Evolutionary conservation across 2,113 vertebrate species (phyloP).

Genomic region (Pachycephala philippinensis): DNA sequence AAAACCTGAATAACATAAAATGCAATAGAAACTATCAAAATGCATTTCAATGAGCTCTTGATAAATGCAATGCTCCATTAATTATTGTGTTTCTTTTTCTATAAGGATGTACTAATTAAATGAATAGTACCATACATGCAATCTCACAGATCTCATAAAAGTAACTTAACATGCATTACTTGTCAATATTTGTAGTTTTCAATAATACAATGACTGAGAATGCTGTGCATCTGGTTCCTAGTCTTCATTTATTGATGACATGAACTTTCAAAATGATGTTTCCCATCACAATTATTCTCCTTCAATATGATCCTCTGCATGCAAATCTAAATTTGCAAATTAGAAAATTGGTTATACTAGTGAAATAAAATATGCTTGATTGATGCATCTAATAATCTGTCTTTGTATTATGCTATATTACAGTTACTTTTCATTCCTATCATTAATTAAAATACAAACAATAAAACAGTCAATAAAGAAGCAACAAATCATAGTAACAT

Average conservation of each 20-base stretch:
- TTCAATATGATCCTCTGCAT: slow-evolving; percentile 7
- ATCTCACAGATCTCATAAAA: background rate
- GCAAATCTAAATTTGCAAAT: slow-evolving; percentile 30
- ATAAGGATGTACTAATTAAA: background rate
- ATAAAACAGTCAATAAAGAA: slow-evolving; percentile 19
- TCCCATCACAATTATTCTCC: background rate
- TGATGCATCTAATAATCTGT: slow-evolving; percentile 20
- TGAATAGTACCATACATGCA: background rate
- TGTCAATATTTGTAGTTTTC: background rate
- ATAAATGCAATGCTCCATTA: background rate
- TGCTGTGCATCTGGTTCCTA: background rate
- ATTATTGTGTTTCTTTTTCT: background rate
- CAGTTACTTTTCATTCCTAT: slow-evolving; percentile 11
- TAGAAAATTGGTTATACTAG: slow-evolving; percentile 6
- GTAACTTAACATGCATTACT: background rate
- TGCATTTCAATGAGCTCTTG: background rate
- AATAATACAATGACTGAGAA: background rate
- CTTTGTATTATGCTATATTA: background rate
- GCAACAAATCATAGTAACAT: background rate
- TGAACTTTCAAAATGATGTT: slow-evolving; percentile 19
- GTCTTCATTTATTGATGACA: slow-evolving; percentile 3
- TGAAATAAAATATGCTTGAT: slow-evolving; percentile 38
- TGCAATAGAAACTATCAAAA: background rate
- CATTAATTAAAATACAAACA: slow-evolving; percentile 56
- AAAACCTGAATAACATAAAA: background rate